Percentiles rank a stretch among this genome's conserved stretches.
Evolutionary conservation across 2,113 vertebrate genomes (phyloP).

Genomic region (Phainopepla nitens): DNA sequence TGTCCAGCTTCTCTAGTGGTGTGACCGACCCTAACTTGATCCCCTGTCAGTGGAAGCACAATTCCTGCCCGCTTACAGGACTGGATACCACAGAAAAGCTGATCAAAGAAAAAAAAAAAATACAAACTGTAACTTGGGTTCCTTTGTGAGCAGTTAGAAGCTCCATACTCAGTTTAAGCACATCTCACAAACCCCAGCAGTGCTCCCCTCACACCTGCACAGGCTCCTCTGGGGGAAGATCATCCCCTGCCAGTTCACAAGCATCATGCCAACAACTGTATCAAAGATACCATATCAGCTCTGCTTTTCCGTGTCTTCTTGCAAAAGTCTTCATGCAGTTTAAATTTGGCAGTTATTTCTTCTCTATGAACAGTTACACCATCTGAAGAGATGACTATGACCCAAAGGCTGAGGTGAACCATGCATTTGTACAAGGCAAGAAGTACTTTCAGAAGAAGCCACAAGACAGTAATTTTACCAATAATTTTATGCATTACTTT

Average conservation of each 20-base stretch:
- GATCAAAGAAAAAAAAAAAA: neutral
- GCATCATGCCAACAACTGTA: neutral
- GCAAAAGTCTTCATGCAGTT: neutral
- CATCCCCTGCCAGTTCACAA: neutral
- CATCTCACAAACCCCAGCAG: neutral
- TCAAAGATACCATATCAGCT: neutral
- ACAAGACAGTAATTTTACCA: neutral
- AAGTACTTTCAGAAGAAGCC: neutral
- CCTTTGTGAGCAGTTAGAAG: neutral
- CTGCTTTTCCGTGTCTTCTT: neutral
- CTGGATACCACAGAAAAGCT: neutral
- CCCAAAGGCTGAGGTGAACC: neutral
- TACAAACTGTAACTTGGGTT: neutral
- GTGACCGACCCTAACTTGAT: rapidly evolving
- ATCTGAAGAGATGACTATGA: neutral
- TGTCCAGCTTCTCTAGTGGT: neutral
- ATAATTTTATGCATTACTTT: neutral
- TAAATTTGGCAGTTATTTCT: neutral
- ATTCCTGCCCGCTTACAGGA: too few relatives aligned
- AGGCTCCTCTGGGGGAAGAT: neutral
- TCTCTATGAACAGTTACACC: neutral
- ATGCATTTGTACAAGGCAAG: neutral
- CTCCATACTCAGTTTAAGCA: neutral
- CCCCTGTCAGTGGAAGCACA: too few relatives aligned
- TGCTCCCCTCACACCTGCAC: rapidly evolving